Evolutionary conservation across 1,140 invertebrate genomes (phyloP), one percentile per base, ranked within the genome.

Genomic region (Lepidurus arcticus): DNA sequence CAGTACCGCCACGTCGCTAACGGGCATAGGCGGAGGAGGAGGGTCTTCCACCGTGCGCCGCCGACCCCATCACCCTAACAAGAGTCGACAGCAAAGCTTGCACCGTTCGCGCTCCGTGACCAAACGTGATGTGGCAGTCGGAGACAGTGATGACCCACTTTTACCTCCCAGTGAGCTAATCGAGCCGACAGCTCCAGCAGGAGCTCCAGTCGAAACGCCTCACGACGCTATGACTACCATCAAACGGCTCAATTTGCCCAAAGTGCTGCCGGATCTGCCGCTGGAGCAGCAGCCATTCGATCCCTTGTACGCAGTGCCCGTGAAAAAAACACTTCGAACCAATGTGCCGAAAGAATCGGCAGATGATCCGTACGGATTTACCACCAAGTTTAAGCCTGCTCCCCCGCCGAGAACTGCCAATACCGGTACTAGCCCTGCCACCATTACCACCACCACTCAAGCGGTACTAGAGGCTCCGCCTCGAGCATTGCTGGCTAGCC

Each of bases 171-270:
- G 44, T 82, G 81, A 21, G 79, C 78, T 26, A 78, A 82, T 9
- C 78, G 47, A 24, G 43, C 42, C 9, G 8, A 81, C 65, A 78
- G 79, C 5, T 79, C 78, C 26, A 78, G 76, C 16, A 44, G 24
- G 7, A 80, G 78, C 53, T 42, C 74, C 10, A 47, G 84, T 85
- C 16, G 81, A 90, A 13, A 89, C 88, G 10, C 88, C 90, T 6
- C 91, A 91, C 81, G 91, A 93, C 82, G 88, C 92, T 1, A 84
- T 94, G 53, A 86, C 88, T 75, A 90, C 90, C 7, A 91, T 94
- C 43, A 91, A 91, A 83, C 86, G 90, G 78, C 86, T 91, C 80
- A 93, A 93, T 82, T 93, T 91, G 83, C 93, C 92, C 0, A 94
- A 93, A 87, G 92, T 94, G 7, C 82, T 94, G 42, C 93, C 92